These are phyloP conservation scores for Brachypterus glaber DNA, from an alignment of 2,888 invertebrate species.

Conservation along the genomic window DNA sequence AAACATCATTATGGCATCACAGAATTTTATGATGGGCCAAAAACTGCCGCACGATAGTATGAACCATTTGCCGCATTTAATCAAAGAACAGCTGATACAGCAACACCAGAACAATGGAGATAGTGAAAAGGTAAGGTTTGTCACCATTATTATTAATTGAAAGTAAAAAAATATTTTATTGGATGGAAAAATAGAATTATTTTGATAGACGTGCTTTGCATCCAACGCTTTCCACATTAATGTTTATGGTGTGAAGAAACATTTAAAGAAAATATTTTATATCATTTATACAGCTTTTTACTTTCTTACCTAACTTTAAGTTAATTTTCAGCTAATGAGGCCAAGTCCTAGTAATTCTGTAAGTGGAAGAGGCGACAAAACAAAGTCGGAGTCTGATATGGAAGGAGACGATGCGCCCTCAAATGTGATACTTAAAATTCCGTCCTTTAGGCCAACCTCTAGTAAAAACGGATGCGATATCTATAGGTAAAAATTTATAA, in stretches of 20 bases:
- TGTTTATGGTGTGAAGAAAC: too few species aligned
- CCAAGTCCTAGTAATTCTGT: conserved; percentile 41
- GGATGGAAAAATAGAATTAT: too few species aligned
- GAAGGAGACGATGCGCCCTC: conserved; percentile 49
- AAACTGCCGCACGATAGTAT: conserved; percentile 35
- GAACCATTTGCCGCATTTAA: conserved; percentile 35
- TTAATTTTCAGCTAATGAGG: conserved; percentile 23
- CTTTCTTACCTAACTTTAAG: too few species aligned
- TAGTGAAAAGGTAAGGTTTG: conserved; percentile 24
- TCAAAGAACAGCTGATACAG: conserved; percentile 44
- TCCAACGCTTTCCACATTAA: too few species aligned
- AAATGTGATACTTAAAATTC: conserved; percentile 82
- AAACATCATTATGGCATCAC: conserved; percentile 42
- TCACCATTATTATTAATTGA: background rate
- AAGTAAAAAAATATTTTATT: background rate
- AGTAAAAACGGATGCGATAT: conserved; percentile 44
- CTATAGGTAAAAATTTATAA: conserved; percentile 27
- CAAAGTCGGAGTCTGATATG: conserved; percentile 38
- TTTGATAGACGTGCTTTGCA: too few species aligned
- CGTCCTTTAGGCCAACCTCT: conserved; percentile 70
- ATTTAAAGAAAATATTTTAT: too few species aligned
- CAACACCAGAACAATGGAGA: conserved; percentile 35
- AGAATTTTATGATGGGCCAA: conserved; percentile 31
- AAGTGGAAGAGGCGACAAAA: conserved; percentile 33
- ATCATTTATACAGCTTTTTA: too few species aligned